phyloP scores from a whole-genome alignment of 1,140 invertebrate species.

The Campodea augens region DNA sequence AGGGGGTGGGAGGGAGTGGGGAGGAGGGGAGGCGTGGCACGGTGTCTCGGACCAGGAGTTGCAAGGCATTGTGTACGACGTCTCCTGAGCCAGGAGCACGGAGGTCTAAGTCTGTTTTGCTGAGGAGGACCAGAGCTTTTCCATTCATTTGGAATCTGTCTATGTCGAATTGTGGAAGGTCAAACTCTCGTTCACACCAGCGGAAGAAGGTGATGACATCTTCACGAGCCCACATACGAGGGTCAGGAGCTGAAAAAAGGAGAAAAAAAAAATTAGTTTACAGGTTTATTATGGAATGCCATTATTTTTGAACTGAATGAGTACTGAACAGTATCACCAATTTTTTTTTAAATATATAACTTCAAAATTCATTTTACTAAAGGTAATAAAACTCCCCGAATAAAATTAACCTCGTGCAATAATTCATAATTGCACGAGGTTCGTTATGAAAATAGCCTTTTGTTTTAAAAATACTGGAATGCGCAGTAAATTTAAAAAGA shows the following conservation, averaged over 20 bases:
- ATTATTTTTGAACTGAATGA: no score
- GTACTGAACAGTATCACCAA: no score
- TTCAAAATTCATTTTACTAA: no score
- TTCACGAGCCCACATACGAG: conserved; percentile 71
- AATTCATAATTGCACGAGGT: no score
- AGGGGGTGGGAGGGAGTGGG: conserved; percentile 60
- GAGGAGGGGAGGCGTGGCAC: conserved; percentile 56
- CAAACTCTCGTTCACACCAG: conserved; percentile 84
- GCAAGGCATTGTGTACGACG: conserved; percentile 78
- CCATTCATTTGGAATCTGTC: conserved; percentile 96
- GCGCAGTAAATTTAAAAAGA: no score
- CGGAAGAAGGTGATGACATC: conserved; percentile 72
- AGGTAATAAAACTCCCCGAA: no score
- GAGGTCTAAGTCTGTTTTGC: conserved; percentile 72
- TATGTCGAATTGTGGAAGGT: conserved; percentile 74
- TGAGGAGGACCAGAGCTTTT: conserved; percentile 78
- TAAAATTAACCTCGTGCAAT: no score
- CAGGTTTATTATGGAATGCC: no score
- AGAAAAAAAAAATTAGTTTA: conserved; percentile 8
- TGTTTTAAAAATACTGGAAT: no score
- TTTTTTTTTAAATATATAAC: no score
- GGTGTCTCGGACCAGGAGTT: conserved; percentile 64
- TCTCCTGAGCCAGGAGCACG: conserved; percentile 79
- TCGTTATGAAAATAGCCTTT: no score
- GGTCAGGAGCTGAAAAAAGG: conserved; percentile 50